Evolutionary conservation across 1,140 invertebrate species (phyloP).

Genomic region (Propsilocerus akamusi): DNA sequence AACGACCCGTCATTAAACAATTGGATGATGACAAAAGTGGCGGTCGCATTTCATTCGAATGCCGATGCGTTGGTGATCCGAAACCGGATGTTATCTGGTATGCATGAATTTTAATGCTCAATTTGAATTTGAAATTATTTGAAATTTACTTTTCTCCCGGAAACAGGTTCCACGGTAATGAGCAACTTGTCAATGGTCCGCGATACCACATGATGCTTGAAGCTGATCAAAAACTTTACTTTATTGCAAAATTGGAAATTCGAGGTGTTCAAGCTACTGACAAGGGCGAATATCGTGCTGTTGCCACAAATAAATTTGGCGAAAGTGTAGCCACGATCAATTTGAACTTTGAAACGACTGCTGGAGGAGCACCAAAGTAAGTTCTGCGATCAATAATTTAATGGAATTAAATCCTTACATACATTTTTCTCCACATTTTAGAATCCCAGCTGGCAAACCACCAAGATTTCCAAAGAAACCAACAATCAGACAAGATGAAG

Average conservation of each 20-base stretch:
- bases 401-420: constrained; percentile 5
- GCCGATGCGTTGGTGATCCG: constrained; percentile 86
- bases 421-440: constrained; percentile 22
- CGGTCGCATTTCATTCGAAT: constrained; percentile 84
- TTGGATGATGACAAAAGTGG: constrained; percentile 54
- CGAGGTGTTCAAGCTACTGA: constrained; percentile 63
- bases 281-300: constrained; percentile 82
- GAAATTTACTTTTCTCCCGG: background rate
- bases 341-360: constrained; percentile 82
- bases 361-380: constrained; percentile 57
- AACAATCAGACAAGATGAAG: constrained; percentile 87
- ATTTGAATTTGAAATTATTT: background rate
- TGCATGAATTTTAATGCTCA: constrained; percentile 16
- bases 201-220: constrained; percentile 61
- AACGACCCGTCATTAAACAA: constrained; percentile 88
- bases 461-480: constrained; percentile 95
- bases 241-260: constrained; percentile 72
- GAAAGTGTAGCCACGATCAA: constrained; percentile 88
- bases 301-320: constrained; percentile 81
- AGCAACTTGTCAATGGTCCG: constrained; percentile 53
- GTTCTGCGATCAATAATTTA: constrained; percentile 13
- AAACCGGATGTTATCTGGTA: constrained; percentile 83
- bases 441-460: constrained; percentile 86
- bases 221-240: constrained; percentile 73
- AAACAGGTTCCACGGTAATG: constrained; percentile 64